Conservation (phyloP, 2,113 vertebrate genomes). For the Rhinoptilus africanus region DNA sequence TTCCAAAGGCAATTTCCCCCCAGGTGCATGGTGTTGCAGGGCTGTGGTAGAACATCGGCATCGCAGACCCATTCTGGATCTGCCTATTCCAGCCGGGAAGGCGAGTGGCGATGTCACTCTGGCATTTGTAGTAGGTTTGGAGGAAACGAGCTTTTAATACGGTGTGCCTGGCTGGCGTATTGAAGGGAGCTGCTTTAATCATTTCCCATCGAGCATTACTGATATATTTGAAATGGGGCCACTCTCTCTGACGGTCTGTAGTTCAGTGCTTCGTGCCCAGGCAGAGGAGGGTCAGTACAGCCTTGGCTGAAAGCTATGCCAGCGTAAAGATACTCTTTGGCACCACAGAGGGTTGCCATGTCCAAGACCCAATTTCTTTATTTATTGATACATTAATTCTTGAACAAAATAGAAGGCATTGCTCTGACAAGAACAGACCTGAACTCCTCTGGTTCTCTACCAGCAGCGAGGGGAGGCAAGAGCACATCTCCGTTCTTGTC, state of each 20-base stretch:
- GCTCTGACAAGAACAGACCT: not conserved
- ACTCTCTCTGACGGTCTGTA: not conserved
- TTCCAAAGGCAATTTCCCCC: not conserved
- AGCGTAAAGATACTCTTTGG: slow-evolving; percentile 9
- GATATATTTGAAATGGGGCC: not conserved
- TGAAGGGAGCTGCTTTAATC: not conserved
- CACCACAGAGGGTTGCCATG: not conserved
- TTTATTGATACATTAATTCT: not conserved
- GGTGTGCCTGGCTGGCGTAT: not conserved
- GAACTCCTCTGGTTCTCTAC: not conserved
- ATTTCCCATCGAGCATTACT: not conserved
- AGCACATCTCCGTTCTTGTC: not conserved
- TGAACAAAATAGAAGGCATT: not conserved
- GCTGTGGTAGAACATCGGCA: not conserved
- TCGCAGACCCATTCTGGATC: not conserved
- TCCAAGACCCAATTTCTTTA: slow-evolving; percentile 2
- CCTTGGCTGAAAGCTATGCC: not conserved
- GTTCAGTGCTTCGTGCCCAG: not conserved
- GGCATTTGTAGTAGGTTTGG: not conserved
- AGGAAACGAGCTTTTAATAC: not conserved
- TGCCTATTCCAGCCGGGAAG: not conserved
- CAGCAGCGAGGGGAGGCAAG: rapidly evolving
- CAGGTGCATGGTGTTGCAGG: rapidly evolving
- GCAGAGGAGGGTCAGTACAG: not conserved
- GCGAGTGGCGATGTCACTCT: rapidly evolving